A percentile compares a stretch with the other conserved stretches of the same genome.
Conservation (phyloP, 2,888 invertebrate species). For the Phorcus lineatus region DNA sequence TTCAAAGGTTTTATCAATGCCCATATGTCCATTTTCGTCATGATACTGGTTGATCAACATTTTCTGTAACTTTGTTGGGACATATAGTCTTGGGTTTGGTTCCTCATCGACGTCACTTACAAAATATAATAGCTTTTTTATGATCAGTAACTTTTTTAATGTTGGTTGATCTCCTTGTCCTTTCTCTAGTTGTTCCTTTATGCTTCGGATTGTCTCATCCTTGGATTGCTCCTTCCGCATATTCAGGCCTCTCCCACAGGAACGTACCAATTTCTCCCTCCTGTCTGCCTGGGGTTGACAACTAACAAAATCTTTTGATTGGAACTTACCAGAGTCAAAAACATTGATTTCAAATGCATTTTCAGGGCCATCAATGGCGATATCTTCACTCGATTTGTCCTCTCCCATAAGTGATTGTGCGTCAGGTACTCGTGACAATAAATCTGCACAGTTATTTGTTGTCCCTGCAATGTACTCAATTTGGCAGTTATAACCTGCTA, state of each 20-base stretch:
- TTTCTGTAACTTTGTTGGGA: background rate
- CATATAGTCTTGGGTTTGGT: background rate
- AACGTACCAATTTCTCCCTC: too few species aligned
- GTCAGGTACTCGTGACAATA: too few species aligned
- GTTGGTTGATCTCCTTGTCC: background rate
- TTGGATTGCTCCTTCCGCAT: background rate
- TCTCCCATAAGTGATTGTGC: background rate
- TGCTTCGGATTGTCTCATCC: background rate
- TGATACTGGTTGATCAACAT: conserved; percentile 9
- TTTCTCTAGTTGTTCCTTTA: background rate
- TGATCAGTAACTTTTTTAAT: too few species aligned
- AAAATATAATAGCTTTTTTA: background rate
- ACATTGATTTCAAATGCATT: background rate
- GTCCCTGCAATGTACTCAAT: conserved; percentile 20
- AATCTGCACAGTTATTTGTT: too few species aligned
- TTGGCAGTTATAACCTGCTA: conserved; percentile 10
- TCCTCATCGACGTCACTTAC: background rate
- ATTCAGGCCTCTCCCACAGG: too few species aligned
- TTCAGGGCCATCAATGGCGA: background rate
- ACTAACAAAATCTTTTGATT: background rate
- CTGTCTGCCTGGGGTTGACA: background rate
- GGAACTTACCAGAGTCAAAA: background rate
- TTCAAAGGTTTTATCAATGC: conserved; percentile 19
- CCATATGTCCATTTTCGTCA: conserved; percentile 15
- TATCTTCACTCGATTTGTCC: background rate